A percentile compares a stretch with the other conserved stretches of the same genome.
These are phyloP conservation scores for Corythucha ciliata DNA, from an alignment of 2,888 invertebrate genomes.

Conservation along the genomic window DNA sequence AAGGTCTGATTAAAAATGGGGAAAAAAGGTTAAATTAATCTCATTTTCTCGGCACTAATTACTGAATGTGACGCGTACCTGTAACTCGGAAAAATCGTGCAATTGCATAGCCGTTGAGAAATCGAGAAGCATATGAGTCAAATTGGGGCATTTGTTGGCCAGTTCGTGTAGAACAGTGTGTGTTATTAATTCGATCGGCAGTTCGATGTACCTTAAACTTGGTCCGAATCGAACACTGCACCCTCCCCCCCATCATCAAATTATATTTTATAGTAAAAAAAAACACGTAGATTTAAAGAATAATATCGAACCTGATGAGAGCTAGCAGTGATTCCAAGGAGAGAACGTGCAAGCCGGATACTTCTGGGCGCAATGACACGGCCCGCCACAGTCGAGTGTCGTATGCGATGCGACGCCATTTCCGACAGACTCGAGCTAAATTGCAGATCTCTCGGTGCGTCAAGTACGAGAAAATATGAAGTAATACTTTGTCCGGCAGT, in stretches of 20 bases:
- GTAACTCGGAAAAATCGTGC: constrained; percentile 97
- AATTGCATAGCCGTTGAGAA: constrained; percentile 99
- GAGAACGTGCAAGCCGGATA: constrained; percentile 86
- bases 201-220: constrained; percentile 79
- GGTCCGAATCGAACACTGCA: constrained; percentile 71
- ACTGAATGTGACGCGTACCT: constrained; percentile 39
- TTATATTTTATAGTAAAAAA: background rate
- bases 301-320: constrained; percentile 23
- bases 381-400: constrained; percentile 91
- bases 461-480: constrained; percentile 89
- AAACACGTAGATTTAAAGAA: background rate
- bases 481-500: constrained; percentile 90
- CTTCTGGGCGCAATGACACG: constrained; percentile 92
- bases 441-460: constrained; percentile 88
- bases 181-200: constrained; percentile 93
- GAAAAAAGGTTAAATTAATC: background rate
- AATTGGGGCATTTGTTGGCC: constrained; percentile 88
- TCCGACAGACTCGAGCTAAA: constrained; percentile 87
- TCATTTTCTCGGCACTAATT: background rate
- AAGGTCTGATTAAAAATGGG: constrained; percentile 63
- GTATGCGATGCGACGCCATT: constrained; percentile 93
- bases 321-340: constrained; percentile 61
- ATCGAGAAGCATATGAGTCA: constrained; percentile 92
- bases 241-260: constrained; percentile 7
- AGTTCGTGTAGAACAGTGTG: constrained; percentile 94